Evolutionary conservation across 1,140 invertebrate species (phyloP), one percentile per base, ranked within the genome.

Genomic region (Phthorimaea operculella): DNA sequence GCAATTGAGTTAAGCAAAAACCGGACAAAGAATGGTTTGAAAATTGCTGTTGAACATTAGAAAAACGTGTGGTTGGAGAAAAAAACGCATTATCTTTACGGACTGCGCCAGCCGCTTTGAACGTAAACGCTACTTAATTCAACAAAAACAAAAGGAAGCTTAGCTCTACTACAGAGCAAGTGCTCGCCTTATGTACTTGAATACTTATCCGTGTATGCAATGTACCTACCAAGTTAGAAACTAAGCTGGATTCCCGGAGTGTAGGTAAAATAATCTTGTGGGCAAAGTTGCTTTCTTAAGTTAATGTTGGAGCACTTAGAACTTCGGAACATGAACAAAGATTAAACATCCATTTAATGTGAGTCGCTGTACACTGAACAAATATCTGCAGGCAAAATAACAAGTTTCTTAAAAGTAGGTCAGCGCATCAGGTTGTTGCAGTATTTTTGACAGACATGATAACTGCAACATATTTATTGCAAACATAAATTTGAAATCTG

Each of bases 141-240:
- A 69, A 68, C 62, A 80, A 80, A 79, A 79, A 77, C 74, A 77
- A 77, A 73, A 64, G 68, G 60, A 62, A 56, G 44, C 44, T 47
- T 14, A 47, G 44, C 44, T 47, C 16, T 15, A 39, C 44, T 47
- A 47, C 44, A 47, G 44, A 17, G 44, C 44, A 47, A 11, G 11
- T 47, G 44, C 15, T 9, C 21, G 21, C 21, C n/a, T 47, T 47
- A 47, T 16, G 44, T 47, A 47, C 44, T 16, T 15, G 44, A 47
- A 47, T 47, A 47, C 44, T 47, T 47, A 39, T 39, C 36, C 36
- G 36, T 12, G 44, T 47, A 47, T 14, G 44, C 44, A 47, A 47
- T 47, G 44, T 39, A 39, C 36, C n/a, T 12, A 39, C 10, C n/a
- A 12, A 39, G 36, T 39, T 28, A 28, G 21, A 28, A 28, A 39